Conservation (phyloP, 2,113 vertebrate species). For the Porphyrio hochstetteri region DNA sequence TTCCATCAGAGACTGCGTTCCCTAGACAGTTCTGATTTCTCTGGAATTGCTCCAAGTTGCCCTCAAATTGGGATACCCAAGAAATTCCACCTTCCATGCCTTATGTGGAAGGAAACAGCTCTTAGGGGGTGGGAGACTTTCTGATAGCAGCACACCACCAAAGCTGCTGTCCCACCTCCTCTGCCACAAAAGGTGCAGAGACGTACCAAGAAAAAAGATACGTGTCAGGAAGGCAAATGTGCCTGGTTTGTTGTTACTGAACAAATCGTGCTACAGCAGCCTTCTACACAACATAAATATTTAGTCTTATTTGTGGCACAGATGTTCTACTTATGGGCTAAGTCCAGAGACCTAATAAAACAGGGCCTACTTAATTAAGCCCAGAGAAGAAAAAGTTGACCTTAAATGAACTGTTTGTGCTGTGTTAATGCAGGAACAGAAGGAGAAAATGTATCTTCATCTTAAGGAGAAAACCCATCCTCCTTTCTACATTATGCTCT, state of each 20-base stretch:
- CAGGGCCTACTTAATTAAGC: neutral
- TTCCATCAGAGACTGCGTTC: neutral
- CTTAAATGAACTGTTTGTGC: neutral
- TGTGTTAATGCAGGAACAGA: neutral
- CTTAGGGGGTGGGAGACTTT: neutral
- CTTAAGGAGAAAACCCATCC: neutral
- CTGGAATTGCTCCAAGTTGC: neutral
- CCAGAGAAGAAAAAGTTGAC: neutral
- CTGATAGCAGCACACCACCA: neutral
- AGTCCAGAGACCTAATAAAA: neutral
- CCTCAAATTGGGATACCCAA: neutral
- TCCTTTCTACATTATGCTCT: neutral
- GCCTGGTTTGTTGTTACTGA: neutral
- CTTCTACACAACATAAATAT: constrained; percentile 4
- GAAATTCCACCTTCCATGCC: neutral
- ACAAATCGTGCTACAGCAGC: neutral
- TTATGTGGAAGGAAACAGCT: neutral
- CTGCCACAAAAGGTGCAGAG: neutral
- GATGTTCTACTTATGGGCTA: neutral
- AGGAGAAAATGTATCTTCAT: neutral
- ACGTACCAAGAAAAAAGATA: neutral
- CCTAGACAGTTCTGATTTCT: neutral
- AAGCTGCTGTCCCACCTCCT: neutral
- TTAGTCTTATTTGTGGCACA: neutral
- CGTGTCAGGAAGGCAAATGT: neutral